Percentiles rank a stretch among this genome's conserved stretches.
These are phyloP conservation scores for Tachina grossa DNA, from an alignment of 2,888 invertebrate genomes.

Conservation along the genomic window DNA sequence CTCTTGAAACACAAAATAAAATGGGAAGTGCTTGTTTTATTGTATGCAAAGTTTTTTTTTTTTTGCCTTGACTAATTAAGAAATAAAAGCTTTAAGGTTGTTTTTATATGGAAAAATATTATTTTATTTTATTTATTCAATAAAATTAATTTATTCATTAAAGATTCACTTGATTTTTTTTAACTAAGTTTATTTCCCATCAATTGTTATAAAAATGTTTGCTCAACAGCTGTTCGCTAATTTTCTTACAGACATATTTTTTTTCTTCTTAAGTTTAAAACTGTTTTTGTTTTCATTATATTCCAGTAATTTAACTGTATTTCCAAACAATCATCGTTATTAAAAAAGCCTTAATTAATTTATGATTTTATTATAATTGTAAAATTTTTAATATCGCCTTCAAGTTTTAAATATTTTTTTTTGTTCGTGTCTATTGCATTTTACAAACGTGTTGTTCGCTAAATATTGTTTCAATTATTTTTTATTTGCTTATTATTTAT, in stretches of 20 bases:
- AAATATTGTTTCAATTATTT: slow-evolving; percentile 3
- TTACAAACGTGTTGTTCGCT: slow-evolving; percentile 17
- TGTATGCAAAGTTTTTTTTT: slow-evolving; percentile 30
- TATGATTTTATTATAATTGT: slow-evolving; percentile 35
- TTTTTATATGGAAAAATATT: slow-evolving; percentile 15
- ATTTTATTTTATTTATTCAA: slow-evolving; percentile 32
- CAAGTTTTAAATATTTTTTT: slow-evolving; percentile 7
- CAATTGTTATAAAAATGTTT: slow-evolving; percentile 44
- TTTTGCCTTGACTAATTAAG: slow-evolving; percentile 23
- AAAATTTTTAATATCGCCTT: slow-evolving; percentile 16
- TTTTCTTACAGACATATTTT: slow-evolving; percentile 1
- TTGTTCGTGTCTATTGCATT: not conserved
- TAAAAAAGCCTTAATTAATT: slow-evolving; percentile 29
- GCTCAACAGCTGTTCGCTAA: slow-evolving; percentile 33
- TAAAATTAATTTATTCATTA: not conserved
- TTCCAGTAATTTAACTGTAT: slow-evolving; percentile 12
- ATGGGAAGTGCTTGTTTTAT: slow-evolving; percentile 26
- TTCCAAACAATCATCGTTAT: not conserved
- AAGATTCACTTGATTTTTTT: not conserved
- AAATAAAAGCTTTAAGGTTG: slow-evolving; percentile 23
- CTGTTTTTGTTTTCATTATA: slow-evolving; percentile 18
- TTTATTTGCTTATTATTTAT: slow-evolving; percentile 7
- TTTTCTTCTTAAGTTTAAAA: slow-evolving; percentile 2
- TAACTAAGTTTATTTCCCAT: slow-evolving; percentile 51
- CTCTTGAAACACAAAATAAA: not conserved